Evolutionary conservation across 2,888 invertebrate species (phyloP), one percentile per base, ranked within the genome.

Genomic region (Theretra japonica): DNA sequence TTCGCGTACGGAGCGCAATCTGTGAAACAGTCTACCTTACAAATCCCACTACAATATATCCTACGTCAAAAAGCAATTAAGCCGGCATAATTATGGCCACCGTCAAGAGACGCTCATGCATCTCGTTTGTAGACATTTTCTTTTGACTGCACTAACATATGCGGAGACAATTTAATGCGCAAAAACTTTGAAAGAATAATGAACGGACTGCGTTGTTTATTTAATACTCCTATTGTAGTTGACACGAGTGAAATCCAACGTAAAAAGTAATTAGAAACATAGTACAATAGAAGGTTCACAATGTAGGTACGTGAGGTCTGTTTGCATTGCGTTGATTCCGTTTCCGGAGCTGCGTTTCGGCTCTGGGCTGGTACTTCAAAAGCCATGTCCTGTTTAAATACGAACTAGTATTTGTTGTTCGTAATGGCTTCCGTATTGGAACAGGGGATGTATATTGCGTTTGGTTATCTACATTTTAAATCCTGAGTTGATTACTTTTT

Each of bases 301-400:
- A 21, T 50, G 53, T 50, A 48, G 33, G 41, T 65, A 65, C 21
- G 41, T 21, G 4, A 41, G 65, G 23, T 56, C 65, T 65, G 56
- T 71, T 71, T 71, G 65, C 23, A 23, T 23, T 65, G 56, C 62
- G 65, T 65, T 65, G 65, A 65, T 65, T 65, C 65, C 48, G 48
- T 65, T 65, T 33, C 53, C 28, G 30, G 15, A 33, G 56, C 65
- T 65, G 56, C 65, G 30, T 65, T 65, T 50, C 70, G 33, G 62
- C 60, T 21, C 70, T 33, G 25, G 33, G 23, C 21, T 60, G 62
- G 70, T 68, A 70, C 70, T 72, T 70, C 72, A 70, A 65, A 58
- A 59, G 68, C 70, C 30, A 73, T 70, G 59, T 70, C 68, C 70
- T 70, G 68, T 70, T 68, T 70, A 73, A 73, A 70, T 68, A 70